Evolutionary conservation across 2,113 vertebrate genomes (phyloP), one percentile per base, ranked within the genome.

Genomic region (Acrocephalus kingi): DNA sequence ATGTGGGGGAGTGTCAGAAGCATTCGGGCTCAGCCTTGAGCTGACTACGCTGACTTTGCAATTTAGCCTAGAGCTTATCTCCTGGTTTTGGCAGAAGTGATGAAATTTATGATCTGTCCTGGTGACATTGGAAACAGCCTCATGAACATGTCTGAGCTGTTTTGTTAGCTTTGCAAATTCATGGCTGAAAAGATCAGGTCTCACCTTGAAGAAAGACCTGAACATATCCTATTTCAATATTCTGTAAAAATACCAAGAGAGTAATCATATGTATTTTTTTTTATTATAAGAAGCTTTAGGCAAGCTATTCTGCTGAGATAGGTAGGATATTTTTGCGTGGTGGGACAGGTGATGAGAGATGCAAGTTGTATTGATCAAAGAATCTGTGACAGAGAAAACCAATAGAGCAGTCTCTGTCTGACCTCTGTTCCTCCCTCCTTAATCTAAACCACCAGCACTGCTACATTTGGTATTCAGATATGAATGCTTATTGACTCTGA

Each of bases 401-500:
- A 56, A 61, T 15, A 67, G 55, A 89, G 52, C 0, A 0, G 12
- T 88, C 84, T 95, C 72, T 93, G 88, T 33, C 82, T 90, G 92
- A 91, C 91, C 76, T 6, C 0, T 87, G 76, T 92, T 87, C 64
- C 68, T 90, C 95, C 58, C 81, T 94, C 79, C 59, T 89, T 93
- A 94, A 95, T 91, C 80, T 80, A 73, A 97, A 89, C 68, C 90
- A 93, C 87, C 55, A 82, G 86, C 37, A 41, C 69, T 88, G 90
- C 87, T 93, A 59, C 63, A 55, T 78, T 94, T 83, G 87, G 58
- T 86, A 92, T 85, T 93, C 46, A 89, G 87, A 80, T 90, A 87
- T 30, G 89, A 96, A 86, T 62, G 49, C 88, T 95, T 97, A 95
- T 94, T 96, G 87, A 95, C 71, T 93, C 82, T 96, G 97, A 93